These are phyloP conservation scores for Nesospiza acunhae DNA, from an alignment of 2,113 vertebrate species.

Conservation along the genomic window DNA sequence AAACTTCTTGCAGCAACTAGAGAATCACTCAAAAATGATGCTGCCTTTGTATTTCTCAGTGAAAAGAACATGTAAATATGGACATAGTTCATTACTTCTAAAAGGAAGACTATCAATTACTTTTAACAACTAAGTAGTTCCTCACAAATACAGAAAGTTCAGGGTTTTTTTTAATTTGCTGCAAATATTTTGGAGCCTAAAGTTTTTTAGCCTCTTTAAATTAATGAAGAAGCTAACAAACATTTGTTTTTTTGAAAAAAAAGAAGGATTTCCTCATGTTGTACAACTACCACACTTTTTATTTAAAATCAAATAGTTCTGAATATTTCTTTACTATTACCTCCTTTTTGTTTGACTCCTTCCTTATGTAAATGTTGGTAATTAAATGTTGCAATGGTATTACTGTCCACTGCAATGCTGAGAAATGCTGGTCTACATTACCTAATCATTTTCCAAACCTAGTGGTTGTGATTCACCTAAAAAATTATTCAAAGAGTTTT, in stretches of 20 bases:
- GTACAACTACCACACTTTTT: neutral
- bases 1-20: neutral
- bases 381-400: neutral
- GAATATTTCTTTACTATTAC: neutral
- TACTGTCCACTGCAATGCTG: neutral
- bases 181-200: neutral
- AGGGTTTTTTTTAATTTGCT: neutral
- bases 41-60: neutral
- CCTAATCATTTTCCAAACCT: neutral
- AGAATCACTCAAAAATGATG: neutral
- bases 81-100: neutral
- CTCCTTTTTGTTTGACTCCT: neutral
- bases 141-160: neutral
- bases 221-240: neutral
- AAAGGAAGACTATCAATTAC: neutral
- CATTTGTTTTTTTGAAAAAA: neutral
- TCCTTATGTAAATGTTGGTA: neutral
- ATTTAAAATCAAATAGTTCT: neutral
- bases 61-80: neutral
- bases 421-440: neutral
- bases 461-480: neutral
- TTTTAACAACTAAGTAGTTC: neutral
- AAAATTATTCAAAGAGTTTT: slow-evolving; percentile 4
- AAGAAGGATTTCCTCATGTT: neutral
- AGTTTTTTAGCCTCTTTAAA: neutral